Evolutionary conservation across 2,888 invertebrate genomes (phyloP).

Genomic region (Parnassius apollo): DNA sequence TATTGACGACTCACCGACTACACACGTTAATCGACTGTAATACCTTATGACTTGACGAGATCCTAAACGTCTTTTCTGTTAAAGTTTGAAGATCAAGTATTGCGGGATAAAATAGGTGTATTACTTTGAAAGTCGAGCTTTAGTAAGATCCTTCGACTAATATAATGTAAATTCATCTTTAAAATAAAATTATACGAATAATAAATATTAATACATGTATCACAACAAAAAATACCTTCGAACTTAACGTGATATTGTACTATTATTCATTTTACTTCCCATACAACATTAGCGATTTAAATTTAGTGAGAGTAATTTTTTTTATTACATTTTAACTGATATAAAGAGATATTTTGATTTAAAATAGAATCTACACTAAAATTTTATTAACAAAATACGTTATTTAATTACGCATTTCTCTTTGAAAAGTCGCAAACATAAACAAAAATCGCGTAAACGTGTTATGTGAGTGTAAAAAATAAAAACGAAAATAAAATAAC

Average conservation of each 20-base stretch:
- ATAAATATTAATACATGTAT: no score
- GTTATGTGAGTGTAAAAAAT: slow-evolving; percentile 25
- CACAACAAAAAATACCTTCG: no score
- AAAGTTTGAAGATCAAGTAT: not conserved
- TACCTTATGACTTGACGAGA: slow-evolving; percentile 9
- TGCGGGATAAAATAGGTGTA: not conserved
- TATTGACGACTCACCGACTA: slow-evolving; percentile 13
- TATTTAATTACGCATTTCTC: no score
- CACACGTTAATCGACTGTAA: slow-evolving; percentile 13
- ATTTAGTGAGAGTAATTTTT: no score
- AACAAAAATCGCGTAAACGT: slow-evolving; percentile 34
- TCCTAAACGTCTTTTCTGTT: not conserved
- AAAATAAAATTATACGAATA: no score
- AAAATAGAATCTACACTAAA: no score
- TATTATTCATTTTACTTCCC: no score
- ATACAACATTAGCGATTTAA: no score
- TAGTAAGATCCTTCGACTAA: slow-evolving; percentile 31
- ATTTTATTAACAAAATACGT: no score
- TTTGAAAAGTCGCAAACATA: not conserved
- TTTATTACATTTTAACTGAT: no score
- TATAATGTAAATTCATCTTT: not conserved
- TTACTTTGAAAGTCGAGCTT: slow-evolving; percentile 16
- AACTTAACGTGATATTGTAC: no score
- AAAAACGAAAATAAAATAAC: slow-evolving; percentile 55
- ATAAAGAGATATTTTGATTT: no score